Evolutionary conservation across 2,888 invertebrate genomes (phyloP).

Genomic region (Gasteruption jaculator): DNA sequence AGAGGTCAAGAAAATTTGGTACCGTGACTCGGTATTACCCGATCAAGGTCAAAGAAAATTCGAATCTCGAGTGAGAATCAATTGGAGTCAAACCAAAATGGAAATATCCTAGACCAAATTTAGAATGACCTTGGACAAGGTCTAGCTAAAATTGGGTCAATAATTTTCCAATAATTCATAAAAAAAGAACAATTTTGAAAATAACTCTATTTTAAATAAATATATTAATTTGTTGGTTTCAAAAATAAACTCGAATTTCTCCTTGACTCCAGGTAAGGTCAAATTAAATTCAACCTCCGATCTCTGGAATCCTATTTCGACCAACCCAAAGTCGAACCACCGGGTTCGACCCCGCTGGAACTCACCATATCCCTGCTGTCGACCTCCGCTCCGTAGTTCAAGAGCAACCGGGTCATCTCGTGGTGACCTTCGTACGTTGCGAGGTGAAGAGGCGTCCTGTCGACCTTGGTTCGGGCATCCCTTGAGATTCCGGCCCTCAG

Average conservation of each 20-base stretch:
- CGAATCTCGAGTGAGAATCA: too few relatives aligned
- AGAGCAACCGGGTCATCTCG: conserved; percentile 65
- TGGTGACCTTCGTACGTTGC: conserved; percentile 82
- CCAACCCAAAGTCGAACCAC: neutral
- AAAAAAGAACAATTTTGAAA: too few relatives aligned
- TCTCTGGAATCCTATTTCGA: too few relatives aligned
- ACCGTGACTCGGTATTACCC: too few relatives aligned
- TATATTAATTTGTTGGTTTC: neutral
- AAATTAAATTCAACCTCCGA: neutral
- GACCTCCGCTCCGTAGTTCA: conserved; percentile 67
- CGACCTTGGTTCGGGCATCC: conserved; percentile 88
- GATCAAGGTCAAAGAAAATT: too few relatives aligned
- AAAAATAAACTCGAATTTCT: conserved; percentile 1
- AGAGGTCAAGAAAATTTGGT: too few relatives aligned
- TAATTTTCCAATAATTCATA: too few relatives aligned
- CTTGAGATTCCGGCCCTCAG: conserved; percentile 81
- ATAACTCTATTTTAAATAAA: neutral
- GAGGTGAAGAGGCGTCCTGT: conserved; percentile 86
- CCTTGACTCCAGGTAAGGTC: neutral
- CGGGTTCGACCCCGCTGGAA: too few relatives aligned
- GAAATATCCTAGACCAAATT: too few relatives aligned
- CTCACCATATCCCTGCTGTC: conserved; percentile 77
- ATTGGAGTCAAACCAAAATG: too few relatives aligned
- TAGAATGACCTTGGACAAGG: too few relatives aligned
- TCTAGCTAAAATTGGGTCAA: too few relatives aligned